Conservation (phyloP, 1,140 invertebrate species). For the Trissolcus basalis region DNA sequence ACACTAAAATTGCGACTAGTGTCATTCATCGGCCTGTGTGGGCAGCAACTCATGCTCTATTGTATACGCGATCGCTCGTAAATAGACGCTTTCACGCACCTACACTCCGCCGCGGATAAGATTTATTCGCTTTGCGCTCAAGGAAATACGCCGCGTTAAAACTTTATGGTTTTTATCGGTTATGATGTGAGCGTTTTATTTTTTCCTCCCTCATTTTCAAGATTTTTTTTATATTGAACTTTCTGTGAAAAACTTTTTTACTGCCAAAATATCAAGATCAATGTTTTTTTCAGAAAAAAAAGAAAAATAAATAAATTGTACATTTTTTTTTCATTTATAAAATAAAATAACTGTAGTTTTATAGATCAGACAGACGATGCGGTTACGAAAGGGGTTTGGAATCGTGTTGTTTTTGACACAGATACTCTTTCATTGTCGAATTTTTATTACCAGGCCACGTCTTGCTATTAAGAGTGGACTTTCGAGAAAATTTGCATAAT, state of each 20-base stretch:
- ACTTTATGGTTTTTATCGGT: slow-evolving; percentile 47
- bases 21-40: slow-evolving; percentile 62
- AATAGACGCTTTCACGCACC: slow-evolving; percentile 56
- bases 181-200: slow-evolving; percentile 18
- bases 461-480: slow-evolving; percentile 62
- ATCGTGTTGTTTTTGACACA: neutral
- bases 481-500: slow-evolving; percentile 68
- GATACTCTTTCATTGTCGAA: neutral
- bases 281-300: too few species aligned
- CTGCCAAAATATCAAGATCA: neutral
- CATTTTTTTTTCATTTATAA: too few species aligned
- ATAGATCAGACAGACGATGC: too few species aligned
- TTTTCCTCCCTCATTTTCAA: slow-evolving; percentile 22
- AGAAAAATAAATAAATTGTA: too few species aligned
- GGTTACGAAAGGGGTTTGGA: too few species aligned
- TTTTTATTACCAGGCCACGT: slow-evolving; percentile 45
- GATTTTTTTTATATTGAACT: neutral
- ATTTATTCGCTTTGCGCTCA: slow-evolving; percentile 40
- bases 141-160: slow-evolving; percentile 52
- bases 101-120: slow-evolving; percentile 39
- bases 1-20: slow-evolving; percentile 70
- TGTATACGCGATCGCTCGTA: slow-evolving; percentile 53
- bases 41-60: slow-evolving; percentile 53
- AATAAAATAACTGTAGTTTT: too few species aligned
- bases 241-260: neutral